A percentile compares a stretch with the other conserved stretches of the same genome.
Conservation (phyloP, 2,888 invertebrate genomes). For the Amphipoea oculea region DNA sequence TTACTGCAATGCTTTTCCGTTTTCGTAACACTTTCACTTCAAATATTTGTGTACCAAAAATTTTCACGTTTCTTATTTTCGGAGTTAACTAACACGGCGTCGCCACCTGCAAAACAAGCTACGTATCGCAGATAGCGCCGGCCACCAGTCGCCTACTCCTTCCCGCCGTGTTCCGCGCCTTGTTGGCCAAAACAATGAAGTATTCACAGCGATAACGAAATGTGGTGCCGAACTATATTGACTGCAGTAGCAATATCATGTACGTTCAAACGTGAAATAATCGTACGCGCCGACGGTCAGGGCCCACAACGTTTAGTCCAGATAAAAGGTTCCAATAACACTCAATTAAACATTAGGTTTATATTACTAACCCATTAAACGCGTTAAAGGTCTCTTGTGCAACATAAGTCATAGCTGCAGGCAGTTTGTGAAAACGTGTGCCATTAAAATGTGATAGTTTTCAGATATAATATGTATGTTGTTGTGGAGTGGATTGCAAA, state of each 20-base stretch:
- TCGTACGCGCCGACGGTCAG: conserved; percentile 75
- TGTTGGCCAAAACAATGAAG: conserved; percentile 59
- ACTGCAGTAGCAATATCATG: conserved; percentile 83
- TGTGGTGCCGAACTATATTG: conserved; percentile 83
- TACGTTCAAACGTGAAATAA: conserved; percentile 82
- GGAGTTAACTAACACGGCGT: conserved; percentile 12
- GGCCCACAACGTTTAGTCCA: conserved; percentile 78
- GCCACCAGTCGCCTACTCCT: conserved; percentile 43
- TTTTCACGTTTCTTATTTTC: conserved; percentile 15
- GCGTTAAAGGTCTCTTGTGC: conserved; percentile 18
- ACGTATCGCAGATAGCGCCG: conserved; percentile 30
- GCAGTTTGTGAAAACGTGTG: conserved; percentile 36
- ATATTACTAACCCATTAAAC: conserved; percentile 40
- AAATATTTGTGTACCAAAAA: conserved; percentile 9
- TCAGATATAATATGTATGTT: conserved; percentile 87
- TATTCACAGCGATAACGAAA: conserved; percentile 76
- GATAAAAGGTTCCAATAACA: conserved; percentile 85
- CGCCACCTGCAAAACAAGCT: conserved; percentile 51
- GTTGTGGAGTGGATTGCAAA: conserved; percentile 84
- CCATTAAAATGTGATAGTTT: conserved; percentile 72
- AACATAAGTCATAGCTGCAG: conserved; percentile 18
- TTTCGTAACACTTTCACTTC: conserved; percentile 11
- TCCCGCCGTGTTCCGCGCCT: conserved; percentile 26
- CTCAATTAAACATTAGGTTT: conserved; percentile 63
- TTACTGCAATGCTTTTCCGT: conserved; percentile 3